phyloP scores from a whole-genome alignment of 2,888 invertebrate genomes.

The Reticulitermes lucifugus region DNA sequence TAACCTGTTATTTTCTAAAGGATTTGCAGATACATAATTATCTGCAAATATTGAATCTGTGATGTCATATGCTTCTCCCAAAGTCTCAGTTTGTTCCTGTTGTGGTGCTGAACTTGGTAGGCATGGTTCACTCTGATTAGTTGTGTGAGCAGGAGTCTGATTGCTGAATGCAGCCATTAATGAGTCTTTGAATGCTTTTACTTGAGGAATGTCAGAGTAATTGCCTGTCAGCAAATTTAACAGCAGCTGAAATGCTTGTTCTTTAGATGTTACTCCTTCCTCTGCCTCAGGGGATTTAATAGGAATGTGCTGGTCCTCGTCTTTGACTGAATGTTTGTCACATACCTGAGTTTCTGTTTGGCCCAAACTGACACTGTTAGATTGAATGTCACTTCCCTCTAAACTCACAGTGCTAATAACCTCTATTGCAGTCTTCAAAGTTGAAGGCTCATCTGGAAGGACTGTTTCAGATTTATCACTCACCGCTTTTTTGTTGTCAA shows the following conservation, averaged over 20 bases:
- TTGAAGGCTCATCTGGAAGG: constrained; percentile 40
- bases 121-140: background rate
- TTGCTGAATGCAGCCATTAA: constrained; percentile 25
- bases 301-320: constrained; percentile 38
- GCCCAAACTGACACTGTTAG: constrained; percentile 1
- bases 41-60: constrained; percentile 37
- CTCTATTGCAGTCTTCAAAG: constrained; percentile 21
- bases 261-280: constrained; percentile 30
- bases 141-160: constrained; percentile 1
- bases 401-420: constrained; percentile 18
- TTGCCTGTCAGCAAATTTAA: constrained; percentile 35
- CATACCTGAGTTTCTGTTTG: constrained; percentile 33
- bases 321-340: background rate
- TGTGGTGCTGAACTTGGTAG: background rate
- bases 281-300: constrained; percentile 9
- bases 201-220: constrained; percentile 41
- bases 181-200: constrained; percentile 36
- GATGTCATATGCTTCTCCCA: constrained; percentile 28
- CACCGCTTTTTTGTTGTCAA: constrained; percentile 52
- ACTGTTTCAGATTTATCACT: constrained; percentile 51
- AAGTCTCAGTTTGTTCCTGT: background rate
- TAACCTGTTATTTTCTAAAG: background rate
- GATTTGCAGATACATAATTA: constrained; percentile 18
- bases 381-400: constrained; percentile 12
- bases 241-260: constrained; percentile 44